Percentiles rank a stretch among this genome's conserved stretches.
phyloP scores from a whole-genome alignment of 2,113 vertebrate species.

The Rhinolophus sinicus region DNA sequence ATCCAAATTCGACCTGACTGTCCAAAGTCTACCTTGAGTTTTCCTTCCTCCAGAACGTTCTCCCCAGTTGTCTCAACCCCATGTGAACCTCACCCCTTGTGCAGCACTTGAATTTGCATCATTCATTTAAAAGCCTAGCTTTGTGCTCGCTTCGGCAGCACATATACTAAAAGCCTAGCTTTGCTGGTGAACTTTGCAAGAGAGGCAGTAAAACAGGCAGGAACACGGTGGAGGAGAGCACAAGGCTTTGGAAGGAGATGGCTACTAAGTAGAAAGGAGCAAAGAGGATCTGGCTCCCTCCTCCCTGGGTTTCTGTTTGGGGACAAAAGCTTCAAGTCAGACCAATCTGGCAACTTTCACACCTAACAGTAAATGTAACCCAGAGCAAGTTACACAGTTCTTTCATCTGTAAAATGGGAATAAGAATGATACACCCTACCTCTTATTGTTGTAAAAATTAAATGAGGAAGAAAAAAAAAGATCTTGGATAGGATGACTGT shows the following conservation, averaged over 20 bases:
- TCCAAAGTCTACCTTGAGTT: not conserved
- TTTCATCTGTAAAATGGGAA: not conserved
- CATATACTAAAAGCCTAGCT: not conserved
- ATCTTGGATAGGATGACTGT: not conserved
- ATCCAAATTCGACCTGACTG: not conserved
- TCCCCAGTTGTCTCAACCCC: not conserved
- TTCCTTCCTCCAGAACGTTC: not conserved
- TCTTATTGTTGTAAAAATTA: not conserved
- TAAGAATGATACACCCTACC: not conserved
- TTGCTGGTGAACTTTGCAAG: not conserved
- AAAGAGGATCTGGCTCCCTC: not conserved
- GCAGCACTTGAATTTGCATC: not conserved
- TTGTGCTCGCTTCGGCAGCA: not conserved
- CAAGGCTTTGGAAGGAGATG: not conserved
- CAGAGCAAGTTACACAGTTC: not conserved
- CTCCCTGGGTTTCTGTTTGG: not conserved
- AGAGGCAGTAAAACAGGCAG: not conserved
- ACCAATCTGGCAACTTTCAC: not conserved
- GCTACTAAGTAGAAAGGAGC: not conserved
- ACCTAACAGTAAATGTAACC: not conserved
- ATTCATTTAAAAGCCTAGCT: not conserved
- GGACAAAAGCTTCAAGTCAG: not conserved
- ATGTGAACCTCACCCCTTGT: not conserved
- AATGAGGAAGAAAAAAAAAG: not conserved
- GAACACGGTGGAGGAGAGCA: not conserved